These are phyloP conservation scores for Trinorchestia longiramus DNA, from an alignment of 1,140 invertebrate genomes.

Conservation along the genomic window DNA sequence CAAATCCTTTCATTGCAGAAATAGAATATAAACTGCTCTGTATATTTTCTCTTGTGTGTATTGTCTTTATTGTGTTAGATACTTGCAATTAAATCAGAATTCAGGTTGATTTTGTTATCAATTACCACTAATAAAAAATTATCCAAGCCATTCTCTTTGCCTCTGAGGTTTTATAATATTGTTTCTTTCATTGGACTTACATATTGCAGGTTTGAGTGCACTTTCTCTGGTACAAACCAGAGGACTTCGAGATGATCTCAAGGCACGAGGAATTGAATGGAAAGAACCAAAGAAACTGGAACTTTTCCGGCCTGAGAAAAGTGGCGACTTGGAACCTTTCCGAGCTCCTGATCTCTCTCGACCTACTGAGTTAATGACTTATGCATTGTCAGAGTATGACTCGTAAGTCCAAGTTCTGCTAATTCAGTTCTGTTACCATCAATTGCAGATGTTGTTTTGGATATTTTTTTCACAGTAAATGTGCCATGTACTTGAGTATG, in stretches of 20 bases:
- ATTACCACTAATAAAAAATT: too few relatives aligned
- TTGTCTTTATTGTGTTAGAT: too few relatives aligned
- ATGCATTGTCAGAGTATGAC: not conserved
- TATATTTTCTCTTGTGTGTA: too few relatives aligned
- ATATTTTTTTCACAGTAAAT: not conserved
- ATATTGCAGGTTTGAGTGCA: constrained; percentile 6
- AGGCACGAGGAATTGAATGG: constrained; percentile 34
- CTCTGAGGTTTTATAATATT: not conserved
- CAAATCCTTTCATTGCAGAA: too few relatives aligned
- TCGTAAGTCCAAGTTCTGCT: not conserved
- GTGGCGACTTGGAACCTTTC: constrained; percentile 31
- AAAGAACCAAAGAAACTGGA: not conserved
- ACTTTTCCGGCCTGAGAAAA: not conserved
- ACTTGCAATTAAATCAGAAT: too few relatives aligned
- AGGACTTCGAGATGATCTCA: constrained; percentile 39
- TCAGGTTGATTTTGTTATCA: too few relatives aligned
- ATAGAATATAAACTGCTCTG: too few relatives aligned
- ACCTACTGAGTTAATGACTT: constrained; percentile 8
- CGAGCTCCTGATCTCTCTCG: not conserved
- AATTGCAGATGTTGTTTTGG: too few relatives aligned
- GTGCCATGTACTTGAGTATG: not conserved
- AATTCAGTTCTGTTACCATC: not conserved
- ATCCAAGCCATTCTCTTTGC: too few relatives aligned
- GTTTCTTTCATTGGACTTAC: not conserved
- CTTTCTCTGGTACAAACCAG: not conserved